phyloP scores from a whole-genome alignment of 2,797 vertebrate genomes.

The Esox lucius region DNA sequence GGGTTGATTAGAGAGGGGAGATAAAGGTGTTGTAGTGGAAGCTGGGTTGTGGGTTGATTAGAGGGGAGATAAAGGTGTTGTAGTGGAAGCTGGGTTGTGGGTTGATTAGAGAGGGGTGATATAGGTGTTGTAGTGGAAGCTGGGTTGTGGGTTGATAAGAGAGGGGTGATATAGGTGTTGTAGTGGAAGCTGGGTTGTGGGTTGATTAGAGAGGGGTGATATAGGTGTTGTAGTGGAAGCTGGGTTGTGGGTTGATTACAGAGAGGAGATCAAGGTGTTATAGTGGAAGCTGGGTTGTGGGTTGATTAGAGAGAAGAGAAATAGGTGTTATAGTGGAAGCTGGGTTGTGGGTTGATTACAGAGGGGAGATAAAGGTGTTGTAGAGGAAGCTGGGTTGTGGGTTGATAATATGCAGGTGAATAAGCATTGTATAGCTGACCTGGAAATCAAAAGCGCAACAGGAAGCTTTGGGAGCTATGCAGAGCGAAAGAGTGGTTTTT shows the following conservation, averaged over 20 bases:
- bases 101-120: not conserved
- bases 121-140: too few relatives aligned
- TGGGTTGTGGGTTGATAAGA: too few relatives aligned
- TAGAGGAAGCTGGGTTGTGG: too few relatives aligned
- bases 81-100: not conserved
- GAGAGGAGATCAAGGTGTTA: too few relatives aligned
- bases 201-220: not conserved
- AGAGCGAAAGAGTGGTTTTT: not conserved
- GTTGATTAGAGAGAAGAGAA: not conserved
- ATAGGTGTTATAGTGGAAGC: not conserved
- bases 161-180: too few relatives aligned
- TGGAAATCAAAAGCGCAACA: constrained; percentile 49
- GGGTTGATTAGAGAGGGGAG: not conserved
- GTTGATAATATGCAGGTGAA: too few relatives aligned
- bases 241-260: not conserved
- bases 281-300: not conserved
- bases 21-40: not conserved
- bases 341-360: not conserved
- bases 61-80: not conserved
- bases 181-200: not conserved
- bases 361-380: too few relatives aligned
- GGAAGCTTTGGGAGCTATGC: constrained; percentile 11
- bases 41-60: not conserved
- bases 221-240: not conserved
- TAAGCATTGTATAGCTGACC: constrained; percentile 33